Evolutionary conservation across 2,888 invertebrate species (phyloP), one percentile per base, ranked within the genome.

Genomic region (Margaritifera margaritifera): DNA sequence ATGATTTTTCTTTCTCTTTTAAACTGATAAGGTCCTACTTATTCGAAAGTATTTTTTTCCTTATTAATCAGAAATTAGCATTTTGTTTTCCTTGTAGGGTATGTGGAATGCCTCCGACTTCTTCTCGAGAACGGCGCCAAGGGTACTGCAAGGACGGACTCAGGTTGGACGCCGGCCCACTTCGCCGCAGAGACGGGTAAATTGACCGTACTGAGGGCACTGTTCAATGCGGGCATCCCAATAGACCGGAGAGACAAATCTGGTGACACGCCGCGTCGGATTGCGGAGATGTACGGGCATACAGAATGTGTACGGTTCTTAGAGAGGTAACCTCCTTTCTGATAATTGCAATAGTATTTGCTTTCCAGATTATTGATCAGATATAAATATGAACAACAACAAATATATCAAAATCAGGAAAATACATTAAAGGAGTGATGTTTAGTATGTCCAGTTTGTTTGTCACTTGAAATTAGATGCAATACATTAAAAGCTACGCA

Each of bases 81-180:
- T 42, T 42, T 42, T 42, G 15, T 42, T 42, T 42, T 42, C 15
- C 42, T 11, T 3, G 42, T 42, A 88, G 88, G 88, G 27, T 88
- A 78, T 69, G 86, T 85, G 15, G 87, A 88, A 66, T 86, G 86
- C 65, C 81, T 85, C 20, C 79, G 87, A 11, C 74, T 88, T 22
- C 71, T 88, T 11, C 75, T 88, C n/a, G 86, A 87, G 20, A 64
- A 85, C 65, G 87, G 87, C 5, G 87, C 87, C 19, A 82, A 84
- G 22, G 86, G 85, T 1, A 80, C 77, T 6, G 74, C 80, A 1
- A 74, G 84, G 0, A 86, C 86, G 58, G 82, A 80, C 51, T 80
- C 79, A 52, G 86, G 84, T 0, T 88, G 87, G 88, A 88, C 88
- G 1, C 88, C 88, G 27, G 87, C 88, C 8, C 88, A 88, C 75